Evolutionary conservation across 2,113 vertebrate species (phyloP), one percentile per base, ranked within the genome.

Genomic region (Orycteropus afer): DNA sequence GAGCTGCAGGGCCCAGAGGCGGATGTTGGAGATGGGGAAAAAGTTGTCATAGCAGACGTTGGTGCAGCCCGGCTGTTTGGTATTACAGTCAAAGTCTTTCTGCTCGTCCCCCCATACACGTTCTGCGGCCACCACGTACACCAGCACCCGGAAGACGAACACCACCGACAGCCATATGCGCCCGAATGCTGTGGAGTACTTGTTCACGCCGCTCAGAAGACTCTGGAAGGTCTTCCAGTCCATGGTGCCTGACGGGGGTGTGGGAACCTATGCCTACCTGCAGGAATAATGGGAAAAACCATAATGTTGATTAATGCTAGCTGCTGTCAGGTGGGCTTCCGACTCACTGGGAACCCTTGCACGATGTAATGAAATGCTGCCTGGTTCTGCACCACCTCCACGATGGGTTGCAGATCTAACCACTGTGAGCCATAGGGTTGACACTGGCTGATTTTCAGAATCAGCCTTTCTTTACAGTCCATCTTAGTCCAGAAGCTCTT

Each of bases 1-100:
- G 94, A 99, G 99, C 98, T 99, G 99, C 96, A 99, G 98, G 67
- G 99, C 99, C 99, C 99, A 99, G 45, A 99, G 98, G 29, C 99
- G 98, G 97, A 99, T 99, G 97, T 99, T 99, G 93, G 99, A 99
- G 97, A 99, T 98, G 95, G 99, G 99, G 97, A 99, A 99, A 97
- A 98, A 98, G 90, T 98, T 15, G 98, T 99, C 99, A 0, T 99
- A 99, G 97, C 99, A 99, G 37, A 99, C 99, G 0, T 99, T 99
- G 96, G 61, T 96, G 98, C 99, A 99, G 73, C 99, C 99, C 0
- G 99, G 99, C 97, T 99, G 99, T 37, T 63, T 87, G 0, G 99
- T 99, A 98, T 99, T 99, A 93, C 99, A 99, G 17, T 98, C 98
- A 1, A 99, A 99, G 69, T 99, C 99, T 96, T 99, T 99, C 96